Evolutionary conservation across 2,888 invertebrate species (phyloP).

Genomic region (Xanthia icteritia): DNA sequence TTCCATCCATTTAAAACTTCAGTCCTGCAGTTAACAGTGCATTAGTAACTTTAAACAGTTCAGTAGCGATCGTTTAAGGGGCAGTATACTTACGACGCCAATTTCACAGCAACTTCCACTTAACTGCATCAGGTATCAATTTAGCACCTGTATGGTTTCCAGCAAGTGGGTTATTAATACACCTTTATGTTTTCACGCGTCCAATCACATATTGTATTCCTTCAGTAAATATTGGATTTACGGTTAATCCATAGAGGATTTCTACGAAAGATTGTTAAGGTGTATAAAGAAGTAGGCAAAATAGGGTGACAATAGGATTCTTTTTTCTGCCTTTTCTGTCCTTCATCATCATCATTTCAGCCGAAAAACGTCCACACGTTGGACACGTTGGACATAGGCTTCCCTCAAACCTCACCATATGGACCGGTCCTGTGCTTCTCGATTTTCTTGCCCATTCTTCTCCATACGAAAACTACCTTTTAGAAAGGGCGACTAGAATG

Average conservation of each 20-base stretch:
- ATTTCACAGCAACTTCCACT: conserved; percentile 67
- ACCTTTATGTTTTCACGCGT: conserved; percentile 23
- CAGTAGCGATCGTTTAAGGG: conserved; percentile 61
- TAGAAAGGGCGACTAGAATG: no score
- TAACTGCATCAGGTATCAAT: conserved; percentile 54
- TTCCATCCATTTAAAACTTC: conserved; percentile 26
- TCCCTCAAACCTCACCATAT: background rate
- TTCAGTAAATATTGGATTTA: conserved; percentile 4
- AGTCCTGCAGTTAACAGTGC: conserved; percentile 13
- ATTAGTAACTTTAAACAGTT: conserved; percentile 53
- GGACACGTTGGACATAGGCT: background rate
- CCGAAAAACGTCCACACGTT: background rate
- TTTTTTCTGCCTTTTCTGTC: no score
- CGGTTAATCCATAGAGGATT: background rate
- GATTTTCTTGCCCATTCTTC: no score
- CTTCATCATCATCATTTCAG: background rate
- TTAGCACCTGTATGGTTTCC: conserved; percentile 59
- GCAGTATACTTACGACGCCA: conserved; percentile 68
- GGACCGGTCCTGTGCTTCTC: background rate
- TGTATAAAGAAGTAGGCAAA: background rate
- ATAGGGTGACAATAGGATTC: background rate
- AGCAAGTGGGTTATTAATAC: conserved; percentile 49
- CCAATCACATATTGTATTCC: conserved; percentile 2
- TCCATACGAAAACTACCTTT: no score
- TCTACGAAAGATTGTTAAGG: background rate